Evolutionary conservation across 1,140 invertebrate genomes (phyloP).

Genomic region (Drosophila insularis): DNA sequence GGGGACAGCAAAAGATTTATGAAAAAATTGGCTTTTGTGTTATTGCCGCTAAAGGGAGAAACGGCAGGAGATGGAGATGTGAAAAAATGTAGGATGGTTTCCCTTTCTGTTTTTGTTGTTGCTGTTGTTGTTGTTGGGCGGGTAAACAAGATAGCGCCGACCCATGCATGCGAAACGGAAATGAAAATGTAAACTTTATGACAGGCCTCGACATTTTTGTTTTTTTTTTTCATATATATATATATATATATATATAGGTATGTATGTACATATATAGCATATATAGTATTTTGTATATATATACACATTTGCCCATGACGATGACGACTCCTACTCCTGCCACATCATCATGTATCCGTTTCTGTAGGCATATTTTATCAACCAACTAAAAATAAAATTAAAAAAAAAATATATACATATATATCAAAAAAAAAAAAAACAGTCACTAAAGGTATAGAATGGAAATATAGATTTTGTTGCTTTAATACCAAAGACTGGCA

Average conservation of each 20-base stretch:
- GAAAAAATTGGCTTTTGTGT: conserved; percentile 75
- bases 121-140: conserved; percentile 26
- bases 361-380: conserved; percentile 44
- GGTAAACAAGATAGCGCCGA: conserved; percentile 68
- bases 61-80: conserved; percentile 4
- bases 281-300: neutral
- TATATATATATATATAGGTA: neutral
- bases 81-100: neutral
- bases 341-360: conserved; percentile 44
- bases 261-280: neutral
- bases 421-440: neutral
- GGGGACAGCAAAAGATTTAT: conserved; percentile 59
- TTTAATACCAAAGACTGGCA: conserved; percentile 24
- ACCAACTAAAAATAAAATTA: conserved; percentile 54
- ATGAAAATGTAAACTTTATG: conserved; percentile 76
- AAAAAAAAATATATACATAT: neutral
- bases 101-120: neutral
- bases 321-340: neutral
- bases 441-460: conserved; percentile 41
- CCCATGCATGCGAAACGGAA: conserved; percentile 53
- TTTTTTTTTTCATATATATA: conserved; percentile 5
- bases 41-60: conserved; percentile 25
- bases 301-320: neutral
- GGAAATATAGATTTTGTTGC: neutral
- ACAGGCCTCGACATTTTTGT: conserved; percentile 43